Evolutionary conservation across 2,888 invertebrate genomes (phyloP), one percentile per base, ranked within the genome.

Genomic region (Xestia sexstrigata): DNA sequence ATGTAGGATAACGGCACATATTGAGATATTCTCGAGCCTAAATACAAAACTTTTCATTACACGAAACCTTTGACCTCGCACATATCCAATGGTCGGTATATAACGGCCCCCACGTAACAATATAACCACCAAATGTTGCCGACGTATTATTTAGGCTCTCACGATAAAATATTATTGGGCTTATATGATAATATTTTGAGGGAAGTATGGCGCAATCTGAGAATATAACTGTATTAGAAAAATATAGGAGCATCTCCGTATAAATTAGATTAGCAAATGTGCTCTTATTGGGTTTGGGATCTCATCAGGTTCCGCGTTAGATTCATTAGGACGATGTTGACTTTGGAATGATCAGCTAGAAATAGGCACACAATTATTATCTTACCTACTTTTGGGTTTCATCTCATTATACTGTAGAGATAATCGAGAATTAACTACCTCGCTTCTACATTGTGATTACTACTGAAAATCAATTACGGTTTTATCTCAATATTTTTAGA

Each of bases 131-230:
- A 82, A 84, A 87, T 87, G 78, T 84, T 79, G 74, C 87, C 68
- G 45, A 60, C 73, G 52, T 86, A 79, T 84, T 86, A 86, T 86
- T 87, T 79, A 76, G 73, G 49, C 62, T 39, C 75, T 79, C 74
- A 71, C 69, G 74, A 87, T 86, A 82, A 86, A 87, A 86, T 87
- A 85, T 86, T 82, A 87, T 82, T 80, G 82, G 78, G 65, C 74
- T 76, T 76, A 82, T 78, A 86, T 80, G 76, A 86, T 85, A 87
- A 87, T 87, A 85, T 82, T 84, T 87, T 84, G 70, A 84, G 68
- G 76, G 65, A 82, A 82, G 71, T 26, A 72, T 63, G 65, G 70
- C 70, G 66, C 39, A 72, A 60, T 78, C 70, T 65, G 35, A 52
- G 70, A 66, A 77, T 81, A 72, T 84, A 71, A 80, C 76, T 80